Evolutionary conservation across 1,140 invertebrate genomes (phyloP), one percentile per base, ranked within the genome.

Genomic region (Oedothorax gibbosus): DNA sequence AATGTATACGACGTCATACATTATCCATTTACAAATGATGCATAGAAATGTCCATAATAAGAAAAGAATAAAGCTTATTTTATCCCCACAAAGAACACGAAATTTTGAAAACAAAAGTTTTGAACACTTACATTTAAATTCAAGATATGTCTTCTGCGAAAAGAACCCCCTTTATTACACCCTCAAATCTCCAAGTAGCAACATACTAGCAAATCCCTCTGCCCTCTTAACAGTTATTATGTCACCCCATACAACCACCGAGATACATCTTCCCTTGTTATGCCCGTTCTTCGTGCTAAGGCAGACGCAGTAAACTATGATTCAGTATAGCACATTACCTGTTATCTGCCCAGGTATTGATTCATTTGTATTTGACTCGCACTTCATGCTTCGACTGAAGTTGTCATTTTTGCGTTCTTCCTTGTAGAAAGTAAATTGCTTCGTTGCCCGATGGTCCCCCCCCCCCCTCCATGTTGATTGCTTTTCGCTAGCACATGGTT

Each of bases 351-450:
- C 53, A 53, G 64, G 77, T 79, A 79, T 79, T 79, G 77, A 79
- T 79, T 79, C 77, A 79, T 79, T 79, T 79, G 77, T 79, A 54
- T 79, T 79, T 79, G 77, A 51, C 77, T 66, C 20, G n/a, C 77
- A 56, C 66, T 79, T 79, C 62, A 79, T 79, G 62, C 64, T 79
- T 79, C 50, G 62, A 21, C 77, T 66, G 77, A 79, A 79, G 64
- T 79, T 79, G 77, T 68, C 77, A 79, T 79, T 79, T 79, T 79
- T 66, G 62, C 77, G 57, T 50, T 77, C 20, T 18, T 79, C 51
- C 49, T 64, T 53, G 77, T 54, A 65, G 60, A 65, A 64, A 77
- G 75, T 66, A 79, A 79, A 79, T 79, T 79, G 77, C 64, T 51
- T 64, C 64, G 53, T 18, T 79, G 60, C 35, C 21, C 64, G 62